phyloP scores from a whole-genome alignment of 2,113 vertebrate species.

The Tapirus terrestris region DNA sequence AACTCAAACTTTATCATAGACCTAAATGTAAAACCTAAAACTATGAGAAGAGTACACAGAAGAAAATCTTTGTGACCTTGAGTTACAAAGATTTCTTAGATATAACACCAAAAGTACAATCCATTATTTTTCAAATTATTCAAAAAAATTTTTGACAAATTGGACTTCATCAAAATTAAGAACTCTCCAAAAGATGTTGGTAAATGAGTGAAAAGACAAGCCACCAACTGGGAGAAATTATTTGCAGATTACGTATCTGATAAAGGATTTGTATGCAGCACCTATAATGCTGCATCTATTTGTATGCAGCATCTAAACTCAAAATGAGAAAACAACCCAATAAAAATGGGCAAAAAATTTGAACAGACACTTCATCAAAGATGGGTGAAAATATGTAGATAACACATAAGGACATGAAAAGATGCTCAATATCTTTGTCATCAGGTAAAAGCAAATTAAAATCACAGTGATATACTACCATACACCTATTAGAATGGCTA shows the following conservation, averaged over 20 bases:
- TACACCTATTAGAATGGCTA: not conserved
- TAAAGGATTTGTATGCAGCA: not conserved
- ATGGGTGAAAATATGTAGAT: not conserved
- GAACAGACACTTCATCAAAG: not conserved
- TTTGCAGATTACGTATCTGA: not conserved
- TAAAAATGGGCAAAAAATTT: not conserved
- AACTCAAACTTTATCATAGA: not conserved
- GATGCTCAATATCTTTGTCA: not conserved
- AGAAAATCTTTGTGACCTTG: conserved; percentile 12
- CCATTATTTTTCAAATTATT: conserved; percentile 33
- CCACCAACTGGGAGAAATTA: not conserved
- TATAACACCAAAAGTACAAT: not conserved
- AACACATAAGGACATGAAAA: not conserved
- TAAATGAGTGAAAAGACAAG: conserved; percentile 32
- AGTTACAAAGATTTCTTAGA: not conserved
- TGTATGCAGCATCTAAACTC: not conserved
- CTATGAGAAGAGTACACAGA: not conserved
- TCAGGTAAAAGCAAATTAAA: conserved; percentile 17
- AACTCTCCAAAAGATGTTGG: not conserved
- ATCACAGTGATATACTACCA: not conserved
- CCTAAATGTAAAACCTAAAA: conserved; percentile 33
- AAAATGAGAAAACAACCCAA: not conserved
- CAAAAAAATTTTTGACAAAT: not conserved
- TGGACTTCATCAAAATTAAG: not conserved
- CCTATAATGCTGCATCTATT: not conserved